These are phyloP conservation scores for Phymatocera aterrima DNA, from an alignment of 2,888 invertebrate genomes.

Conservation along the genomic window DNA sequence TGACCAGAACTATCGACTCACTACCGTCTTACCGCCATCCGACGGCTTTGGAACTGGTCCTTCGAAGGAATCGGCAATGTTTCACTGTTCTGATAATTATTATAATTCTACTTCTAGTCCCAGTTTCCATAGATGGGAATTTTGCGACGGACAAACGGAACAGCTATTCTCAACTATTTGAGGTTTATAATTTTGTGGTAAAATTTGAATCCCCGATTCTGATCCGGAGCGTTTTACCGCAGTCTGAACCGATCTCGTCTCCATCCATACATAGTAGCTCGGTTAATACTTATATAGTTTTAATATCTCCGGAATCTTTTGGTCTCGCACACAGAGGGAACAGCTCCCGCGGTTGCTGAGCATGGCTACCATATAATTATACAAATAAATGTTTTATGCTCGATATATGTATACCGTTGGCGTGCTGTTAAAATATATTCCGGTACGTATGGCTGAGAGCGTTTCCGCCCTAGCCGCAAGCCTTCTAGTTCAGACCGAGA, in stretches of 20 bases:
- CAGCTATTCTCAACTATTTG: not conserved
- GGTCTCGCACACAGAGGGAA: constrained; percentile 4
- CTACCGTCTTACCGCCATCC: not conserved
- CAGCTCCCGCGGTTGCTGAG: constrained; percentile 55
- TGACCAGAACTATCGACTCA: not conserved
- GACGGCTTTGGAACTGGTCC: constrained; percentile 10
- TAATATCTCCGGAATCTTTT: constrained; percentile 41
- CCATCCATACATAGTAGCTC: constrained; percentile 28
- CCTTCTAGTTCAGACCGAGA: constrained; percentile 31
- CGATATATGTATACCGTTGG: constrained; percentile 32
- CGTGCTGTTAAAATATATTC: constrained; percentile 43
- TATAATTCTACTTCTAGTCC: too few species aligned
- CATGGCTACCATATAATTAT: constrained; percentile 52
- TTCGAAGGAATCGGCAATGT: not conserved
- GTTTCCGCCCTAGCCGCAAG: constrained; percentile 48
- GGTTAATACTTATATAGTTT: constrained; percentile 3
- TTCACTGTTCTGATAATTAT: too few species aligned
- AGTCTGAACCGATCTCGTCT: not conserved
- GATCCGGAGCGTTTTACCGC: not conserved
- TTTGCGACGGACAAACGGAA: not conserved
- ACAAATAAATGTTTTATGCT: constrained; percentile 60
- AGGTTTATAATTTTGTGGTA: not conserved
- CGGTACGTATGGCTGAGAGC: constrained; percentile 39
- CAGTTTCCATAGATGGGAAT: not conserved
- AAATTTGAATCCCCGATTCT: not conserved